Conservation (phyloP, 2,888 invertebrate genomes). For the Pseudoips prasinana region DNA sequence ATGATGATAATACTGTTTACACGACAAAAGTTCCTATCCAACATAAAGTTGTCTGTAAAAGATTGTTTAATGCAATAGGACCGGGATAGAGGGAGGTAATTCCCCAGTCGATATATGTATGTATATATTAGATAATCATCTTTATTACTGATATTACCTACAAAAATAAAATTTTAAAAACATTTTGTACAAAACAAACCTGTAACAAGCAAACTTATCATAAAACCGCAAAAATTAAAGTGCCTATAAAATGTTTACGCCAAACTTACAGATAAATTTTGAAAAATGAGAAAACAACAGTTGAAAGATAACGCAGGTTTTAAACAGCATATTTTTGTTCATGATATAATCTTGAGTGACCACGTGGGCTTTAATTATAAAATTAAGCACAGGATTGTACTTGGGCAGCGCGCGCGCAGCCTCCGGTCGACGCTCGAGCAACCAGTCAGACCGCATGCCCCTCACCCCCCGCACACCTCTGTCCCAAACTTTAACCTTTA, state of each 20-base stretch:
- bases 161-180: too few species aligned
- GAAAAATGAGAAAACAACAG: conserved; percentile 17
- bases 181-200: too few species aligned
- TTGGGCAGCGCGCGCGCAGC: conserved; percentile 67
- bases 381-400: conserved; percentile 59
- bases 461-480: conserved; percentile 51
- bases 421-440: conserved; percentile 79
- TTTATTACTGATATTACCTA: too few species aligned
- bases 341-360: conserved; percentile 38
- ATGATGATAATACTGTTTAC: too few species aligned
- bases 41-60: too few species aligned
- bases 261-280: conserved; percentile 11
- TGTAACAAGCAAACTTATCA: too few species aligned
- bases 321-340: conserved; percentile 40
- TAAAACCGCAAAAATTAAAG: too few species aligned
- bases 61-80: too few species aligned
- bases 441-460: conserved; percentile 76
- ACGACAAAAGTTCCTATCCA: too few species aligned
- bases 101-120: too few species aligned
- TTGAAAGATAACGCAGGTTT: conserved; percentile 31
- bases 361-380: conserved; percentile 59
- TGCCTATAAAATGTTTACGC: conserved; percentile 3
- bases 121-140: too few species aligned
- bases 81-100: too few species aligned
- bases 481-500: conserved; percentile 55